These are phyloP conservation scores for Alsophila aescularia DNA, from an alignment of 2,888 invertebrate species.

Conservation along the genomic window DNA sequence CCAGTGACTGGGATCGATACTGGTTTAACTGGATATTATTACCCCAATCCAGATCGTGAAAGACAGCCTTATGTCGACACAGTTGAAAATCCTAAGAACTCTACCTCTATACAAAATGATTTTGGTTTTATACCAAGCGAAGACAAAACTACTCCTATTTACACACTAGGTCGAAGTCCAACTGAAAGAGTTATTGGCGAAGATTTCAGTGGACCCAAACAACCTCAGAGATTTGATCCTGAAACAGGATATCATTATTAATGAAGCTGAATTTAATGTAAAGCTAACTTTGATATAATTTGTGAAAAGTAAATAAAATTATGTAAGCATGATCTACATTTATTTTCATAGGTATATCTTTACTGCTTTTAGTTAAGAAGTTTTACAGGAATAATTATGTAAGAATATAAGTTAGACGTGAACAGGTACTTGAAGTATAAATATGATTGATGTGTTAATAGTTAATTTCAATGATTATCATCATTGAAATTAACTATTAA, in stretches of 20 bases:
- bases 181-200: slow-evolving; percentile 50
- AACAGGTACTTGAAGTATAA: too few relatives aligned
- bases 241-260: slow-evolving; percentile 70
- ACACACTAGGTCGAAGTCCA: not conserved
- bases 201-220: slow-evolving; percentile 70
- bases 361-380: too few relatives aligned
- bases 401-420: too few relatives aligned
- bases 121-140: not conserved
- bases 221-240: slow-evolving; percentile 61
- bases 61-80: not conserved
- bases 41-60: not conserved
- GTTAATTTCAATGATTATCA: too few relatives aligned
- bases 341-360: too few relatives aligned
- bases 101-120: not conserved
- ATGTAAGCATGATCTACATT: too few relatives aligned
- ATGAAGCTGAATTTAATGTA: slow-evolving; percentile 16
- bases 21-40: not conserved
- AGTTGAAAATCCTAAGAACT: not conserved
- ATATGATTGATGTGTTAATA: too few relatives aligned
- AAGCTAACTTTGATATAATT: not conserved
- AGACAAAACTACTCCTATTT: not conserved
- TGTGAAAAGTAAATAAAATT: not conserved
- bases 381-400: too few relatives aligned
- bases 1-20: not conserved
- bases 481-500: too few relatives aligned